Evolutionary conservation across 2,797 vertebrate genomes (phyloP).

Genomic region (Tokudaia tokunoshimensis): DNA sequence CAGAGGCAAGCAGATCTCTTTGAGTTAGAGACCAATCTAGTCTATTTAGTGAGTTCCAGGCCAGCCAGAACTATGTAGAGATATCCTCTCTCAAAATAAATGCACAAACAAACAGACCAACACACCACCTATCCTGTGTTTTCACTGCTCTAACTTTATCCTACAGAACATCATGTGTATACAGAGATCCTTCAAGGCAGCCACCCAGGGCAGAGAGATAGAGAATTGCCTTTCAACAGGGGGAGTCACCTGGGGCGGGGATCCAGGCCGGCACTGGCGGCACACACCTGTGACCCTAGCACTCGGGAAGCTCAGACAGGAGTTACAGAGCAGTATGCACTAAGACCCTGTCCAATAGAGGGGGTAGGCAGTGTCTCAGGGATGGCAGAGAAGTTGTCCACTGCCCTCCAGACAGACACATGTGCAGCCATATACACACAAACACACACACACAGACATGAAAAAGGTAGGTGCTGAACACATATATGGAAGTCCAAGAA

Average conservation of each 20-base stretch:
- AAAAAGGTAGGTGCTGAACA: neutral
- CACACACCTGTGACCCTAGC: neutral
- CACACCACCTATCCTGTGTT: neutral
- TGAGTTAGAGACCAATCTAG: neutral
- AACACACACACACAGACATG: neutral
- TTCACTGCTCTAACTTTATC: conserved; percentile 49
- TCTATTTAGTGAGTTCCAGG: neutral
- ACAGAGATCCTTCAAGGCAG: neutral
- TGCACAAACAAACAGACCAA: neutral
- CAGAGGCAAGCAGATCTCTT: neutral
- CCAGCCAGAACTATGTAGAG: neutral
- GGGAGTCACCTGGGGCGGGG: neutral
- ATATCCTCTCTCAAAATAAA: neutral
- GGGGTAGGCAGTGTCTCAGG: neutral
- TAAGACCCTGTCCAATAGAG: neutral
- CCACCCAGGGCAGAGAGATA: neutral
- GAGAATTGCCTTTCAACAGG: conserved; percentile 37
- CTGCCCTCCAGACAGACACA: neutral
- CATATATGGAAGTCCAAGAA: neutral
- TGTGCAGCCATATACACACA: neutral
- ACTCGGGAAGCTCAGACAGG: neutral
- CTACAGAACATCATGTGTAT: neutral
- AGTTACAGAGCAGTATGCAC: neutral
- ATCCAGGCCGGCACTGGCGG: no score
- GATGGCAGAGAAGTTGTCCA: neutral